Conservation (phyloP, 2,113 vertebrate species). For the Eclectus roratus region DNA sequence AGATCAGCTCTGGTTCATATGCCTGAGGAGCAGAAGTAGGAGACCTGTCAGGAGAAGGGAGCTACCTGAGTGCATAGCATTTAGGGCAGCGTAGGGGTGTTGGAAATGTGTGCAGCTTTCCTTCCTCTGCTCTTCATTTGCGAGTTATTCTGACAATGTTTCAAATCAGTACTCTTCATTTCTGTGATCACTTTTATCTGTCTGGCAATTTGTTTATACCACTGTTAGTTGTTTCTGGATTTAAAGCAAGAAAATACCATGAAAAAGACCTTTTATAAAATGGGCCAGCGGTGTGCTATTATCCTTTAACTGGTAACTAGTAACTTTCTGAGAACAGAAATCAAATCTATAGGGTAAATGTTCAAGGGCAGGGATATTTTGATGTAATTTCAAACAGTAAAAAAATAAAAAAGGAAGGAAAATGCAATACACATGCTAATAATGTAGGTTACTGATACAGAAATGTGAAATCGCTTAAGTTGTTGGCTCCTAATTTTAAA, state of each 20-base stretch:
- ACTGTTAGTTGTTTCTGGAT: background rate
- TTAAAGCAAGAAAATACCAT: background rate
- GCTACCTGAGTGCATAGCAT: rapidly evolving
- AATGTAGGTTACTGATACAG: background rate
- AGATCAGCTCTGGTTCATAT: background rate
- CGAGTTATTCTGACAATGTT: background rate
- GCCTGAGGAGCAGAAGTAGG: background rate
- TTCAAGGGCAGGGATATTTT: background rate
- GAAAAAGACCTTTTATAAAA: background rate
- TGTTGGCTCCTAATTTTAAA: background rate
- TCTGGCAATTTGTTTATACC: background rate
- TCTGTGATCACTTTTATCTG: background rate
- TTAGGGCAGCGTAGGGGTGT: background rate
- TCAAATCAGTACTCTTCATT: background rate
- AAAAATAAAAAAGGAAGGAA: background rate
- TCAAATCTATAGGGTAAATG: background rate
- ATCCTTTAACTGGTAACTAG: background rate
- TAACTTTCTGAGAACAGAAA: background rate
- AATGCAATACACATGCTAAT: background rate
- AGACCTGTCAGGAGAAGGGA: background rate
- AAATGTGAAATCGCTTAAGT: background rate
- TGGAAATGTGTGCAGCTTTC: background rate
- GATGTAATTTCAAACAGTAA: background rate
- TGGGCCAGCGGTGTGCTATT: background rate
- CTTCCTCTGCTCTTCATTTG: background rate